These are phyloP conservation scores for Ammodramus savannarum DNA, from an alignment of 2,113 vertebrate species.

Conservation along the genomic window DNA sequence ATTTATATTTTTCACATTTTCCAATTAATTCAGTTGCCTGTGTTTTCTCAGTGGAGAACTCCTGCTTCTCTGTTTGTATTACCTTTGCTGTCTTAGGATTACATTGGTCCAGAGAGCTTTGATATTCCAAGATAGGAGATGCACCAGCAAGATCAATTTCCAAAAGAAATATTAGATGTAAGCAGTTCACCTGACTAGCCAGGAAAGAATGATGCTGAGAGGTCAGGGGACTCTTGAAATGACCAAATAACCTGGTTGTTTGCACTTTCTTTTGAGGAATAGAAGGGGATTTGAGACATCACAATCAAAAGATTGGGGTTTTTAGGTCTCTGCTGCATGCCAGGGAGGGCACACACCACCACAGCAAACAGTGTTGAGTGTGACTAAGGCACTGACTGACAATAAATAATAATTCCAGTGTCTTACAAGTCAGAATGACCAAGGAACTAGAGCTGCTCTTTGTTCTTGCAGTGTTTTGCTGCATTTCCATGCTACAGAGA, in stretches of 20 bases:
- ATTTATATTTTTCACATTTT: constrained; percentile 26
- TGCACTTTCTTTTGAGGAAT: background rate
- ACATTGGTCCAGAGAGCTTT: constrained; percentile 1
- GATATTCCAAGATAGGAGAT: background rate
- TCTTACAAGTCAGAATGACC: background rate
- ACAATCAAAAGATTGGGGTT: background rate
- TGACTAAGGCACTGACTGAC: background rate
- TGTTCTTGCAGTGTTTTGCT: background rate
- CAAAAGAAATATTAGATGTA: background rate
- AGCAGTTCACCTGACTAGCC: background rate
- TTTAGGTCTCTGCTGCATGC: background rate
- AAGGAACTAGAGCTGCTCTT: background rate
- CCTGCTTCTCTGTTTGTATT: constrained; percentile 22
- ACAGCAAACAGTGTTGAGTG: background rate
- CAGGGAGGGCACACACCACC: background rate
- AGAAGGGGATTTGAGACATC: background rate
- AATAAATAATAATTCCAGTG: background rate
- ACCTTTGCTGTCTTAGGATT: constrained; percentile 29
- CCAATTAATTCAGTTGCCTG: constrained; percentile 41
- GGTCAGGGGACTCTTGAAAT: background rate
- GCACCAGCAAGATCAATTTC: constrained; percentile 16
- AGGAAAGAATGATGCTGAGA: background rate
- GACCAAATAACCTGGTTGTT: background rate
- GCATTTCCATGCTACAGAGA: background rate
- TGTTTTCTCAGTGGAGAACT: constrained; percentile 37